Evolutionary conservation across 2,113 vertebrate species (phyloP).

Genomic region (Pontoporia blainvillei): DNA sequence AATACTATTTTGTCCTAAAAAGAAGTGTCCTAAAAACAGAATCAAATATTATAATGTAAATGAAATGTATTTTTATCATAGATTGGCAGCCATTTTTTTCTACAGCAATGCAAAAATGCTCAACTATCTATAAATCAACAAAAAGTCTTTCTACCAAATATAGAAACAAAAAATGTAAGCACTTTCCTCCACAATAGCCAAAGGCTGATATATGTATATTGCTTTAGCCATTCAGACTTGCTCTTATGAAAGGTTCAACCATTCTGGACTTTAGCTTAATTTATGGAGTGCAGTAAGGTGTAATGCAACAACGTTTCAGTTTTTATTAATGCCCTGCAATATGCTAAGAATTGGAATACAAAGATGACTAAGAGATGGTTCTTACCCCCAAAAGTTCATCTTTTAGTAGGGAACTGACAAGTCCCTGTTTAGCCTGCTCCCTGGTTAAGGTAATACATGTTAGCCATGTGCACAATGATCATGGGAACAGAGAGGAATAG

Average conservation of each 20-base stretch:
- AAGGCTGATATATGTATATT: background rate
- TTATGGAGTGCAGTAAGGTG: background rate
- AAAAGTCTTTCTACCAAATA: rapidly evolving
- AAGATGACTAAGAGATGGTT: background rate
- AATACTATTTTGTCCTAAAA: constrained; percentile 12
- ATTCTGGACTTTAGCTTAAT: background rate
- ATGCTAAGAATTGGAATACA: background rate
- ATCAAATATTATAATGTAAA: background rate
- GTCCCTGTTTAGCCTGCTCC: background rate
- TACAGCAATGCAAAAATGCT: background rate
- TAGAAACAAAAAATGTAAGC: background rate
- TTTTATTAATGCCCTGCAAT: background rate
- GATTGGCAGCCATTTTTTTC: background rate
- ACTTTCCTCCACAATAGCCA: background rate
- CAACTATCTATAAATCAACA: background rate
- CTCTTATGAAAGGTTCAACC: background rate
- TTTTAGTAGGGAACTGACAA: background rate
- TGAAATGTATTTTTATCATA: constrained; percentile 5
- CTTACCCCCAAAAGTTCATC: background rate
- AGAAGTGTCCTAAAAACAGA: background rate
- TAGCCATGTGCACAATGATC: background rate
- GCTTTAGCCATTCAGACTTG: background rate
- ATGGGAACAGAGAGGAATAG: background rate
- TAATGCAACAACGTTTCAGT: background rate
- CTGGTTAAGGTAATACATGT: background rate